phyloP scores from a whole-genome alignment of 1,140 invertebrate species.

The Rhizoglyphus robini region DNA sequence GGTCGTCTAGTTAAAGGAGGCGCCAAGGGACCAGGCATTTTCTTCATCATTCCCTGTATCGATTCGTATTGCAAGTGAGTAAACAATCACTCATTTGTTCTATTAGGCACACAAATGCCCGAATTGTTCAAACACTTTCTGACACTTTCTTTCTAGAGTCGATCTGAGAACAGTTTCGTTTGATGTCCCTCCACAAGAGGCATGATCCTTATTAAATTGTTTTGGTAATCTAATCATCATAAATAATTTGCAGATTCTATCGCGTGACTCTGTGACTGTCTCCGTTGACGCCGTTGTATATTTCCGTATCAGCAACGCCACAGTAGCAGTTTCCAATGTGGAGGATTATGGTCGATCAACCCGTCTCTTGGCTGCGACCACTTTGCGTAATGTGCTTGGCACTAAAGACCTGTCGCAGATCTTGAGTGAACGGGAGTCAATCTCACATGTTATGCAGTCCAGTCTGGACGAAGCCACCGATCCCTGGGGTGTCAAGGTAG shows the following conservation, averaged over 20 bases:
- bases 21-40: conserved; percentile 33
- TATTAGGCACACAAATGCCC: too few relatives aligned
- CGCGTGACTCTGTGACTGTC: conserved; percentile 82
- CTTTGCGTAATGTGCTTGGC: conserved; percentile 48
- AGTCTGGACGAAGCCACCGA: conserved; percentile 44
- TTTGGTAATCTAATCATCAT: not conserved
- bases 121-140: too few relatives aligned
- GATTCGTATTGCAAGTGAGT: conserved; percentile 37
- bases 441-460: conserved; percentile 64
- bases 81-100: too few relatives aligned
- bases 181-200: conserved; percentile 45
- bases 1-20: conserved; percentile 27
- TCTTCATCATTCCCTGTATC: conserved; percentile 47
- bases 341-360: conserved; percentile 86
- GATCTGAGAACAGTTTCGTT: conserved; percentile 46
- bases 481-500: conserved; percentile 50
- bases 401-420: conserved; percentile 81
- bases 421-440: conserved; percentile 74
- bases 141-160: conserved; percentile 26
- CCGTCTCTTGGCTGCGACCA: conserved; percentile 36
- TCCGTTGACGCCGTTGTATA: conserved; percentile 68
- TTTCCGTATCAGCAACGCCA: conserved; percentile 66
- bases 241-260: conserved; percentile 40
- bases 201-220: not conserved
- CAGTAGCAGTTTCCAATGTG: conserved; percentile 88